Percentiles rank a stretch among this genome's conserved stretches.
These are phyloP conservation scores for Cephus cinctus DNA, from an alignment of 1,140 invertebrate genomes.

Conservation along the genomic window DNA sequence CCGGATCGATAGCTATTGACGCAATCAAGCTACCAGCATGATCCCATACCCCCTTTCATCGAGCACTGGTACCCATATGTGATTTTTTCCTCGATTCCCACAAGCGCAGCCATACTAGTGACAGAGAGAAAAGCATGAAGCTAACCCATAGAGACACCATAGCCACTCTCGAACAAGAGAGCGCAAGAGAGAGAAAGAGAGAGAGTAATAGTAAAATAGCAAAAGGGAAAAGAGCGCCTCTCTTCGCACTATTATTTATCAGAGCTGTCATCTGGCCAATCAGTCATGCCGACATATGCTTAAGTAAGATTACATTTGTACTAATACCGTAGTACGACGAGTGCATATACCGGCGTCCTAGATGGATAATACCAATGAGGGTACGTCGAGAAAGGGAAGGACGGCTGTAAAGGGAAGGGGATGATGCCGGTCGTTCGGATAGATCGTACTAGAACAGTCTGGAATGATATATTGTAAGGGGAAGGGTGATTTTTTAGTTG, in stretches of 20 bases:
- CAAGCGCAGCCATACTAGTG: no score
- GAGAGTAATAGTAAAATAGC: conserved; percentile 1
- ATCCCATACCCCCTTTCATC: conserved; percentile 15
- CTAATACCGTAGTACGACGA: conserved; percentile 29
- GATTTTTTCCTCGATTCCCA: conserved; percentile 39
- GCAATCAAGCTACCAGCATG: conserved; percentile 37
- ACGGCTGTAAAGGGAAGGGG: conserved; percentile 5
- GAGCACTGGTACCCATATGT: conserved; percentile 33
- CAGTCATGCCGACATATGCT: conserved; percentile 50
- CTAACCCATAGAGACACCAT: no score
- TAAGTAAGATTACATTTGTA: conserved; percentile 51
- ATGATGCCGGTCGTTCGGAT: conserved; percentile 12
- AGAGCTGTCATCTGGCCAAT: conserved; percentile 37
- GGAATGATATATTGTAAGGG: conserved; percentile 36
- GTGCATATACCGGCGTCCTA: background rate
- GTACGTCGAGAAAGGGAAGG: background rate
- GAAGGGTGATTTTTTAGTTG: conserved; percentile 24
- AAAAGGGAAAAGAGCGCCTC: conserved; percentile 13
- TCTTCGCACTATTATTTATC: conserved; percentile 38
- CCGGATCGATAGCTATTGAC: conserved; percentile 31
- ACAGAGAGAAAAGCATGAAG: no score
- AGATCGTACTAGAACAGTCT: background rate
- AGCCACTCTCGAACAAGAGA: background rate
- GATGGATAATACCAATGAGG: background rate
- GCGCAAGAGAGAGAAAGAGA: background rate